Evolutionary conservation across 2,888 invertebrate species (phyloP).

Genomic region (Sthenelais limicola): DNA sequence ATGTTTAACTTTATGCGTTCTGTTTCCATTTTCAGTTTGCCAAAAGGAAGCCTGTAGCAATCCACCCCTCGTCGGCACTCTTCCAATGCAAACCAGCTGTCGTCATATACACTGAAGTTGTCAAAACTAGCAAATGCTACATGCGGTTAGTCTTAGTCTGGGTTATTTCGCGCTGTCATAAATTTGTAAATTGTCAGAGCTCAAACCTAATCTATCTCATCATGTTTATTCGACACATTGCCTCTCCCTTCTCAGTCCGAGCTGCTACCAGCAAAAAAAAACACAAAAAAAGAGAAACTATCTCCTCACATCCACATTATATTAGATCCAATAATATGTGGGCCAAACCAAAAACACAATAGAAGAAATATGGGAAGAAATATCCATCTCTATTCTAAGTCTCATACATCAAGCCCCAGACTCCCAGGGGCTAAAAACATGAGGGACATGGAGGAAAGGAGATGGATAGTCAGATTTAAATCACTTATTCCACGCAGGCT

Average conservation of each 20-base stretch:
- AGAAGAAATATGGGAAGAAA: no score
- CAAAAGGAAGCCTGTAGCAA: constrained; percentile 80
- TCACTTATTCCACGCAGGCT: no score
- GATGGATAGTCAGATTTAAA: no score
- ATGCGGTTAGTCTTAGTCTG: constrained; percentile 75
- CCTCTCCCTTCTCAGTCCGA: background rate
- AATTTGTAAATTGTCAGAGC: background rate
- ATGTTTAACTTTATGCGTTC: background rate
- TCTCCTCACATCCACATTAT: no score
- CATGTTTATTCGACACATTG: background rate
- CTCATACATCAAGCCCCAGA: no score
- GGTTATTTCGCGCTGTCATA: no score
- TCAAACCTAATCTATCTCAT: background rate
- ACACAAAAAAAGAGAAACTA: background rate
- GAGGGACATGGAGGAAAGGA: no score
- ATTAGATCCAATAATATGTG: no score
- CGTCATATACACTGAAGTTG: constrained; percentile 87
- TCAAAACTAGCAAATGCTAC: constrained; percentile 88
- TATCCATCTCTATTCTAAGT: no score
- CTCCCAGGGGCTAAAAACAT: no score
- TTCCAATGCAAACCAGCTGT: constrained; percentile 82
- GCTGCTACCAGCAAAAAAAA: background rate
- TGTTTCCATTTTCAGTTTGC: constrained; percentile 74
- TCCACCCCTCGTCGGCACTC: constrained; percentile 89
- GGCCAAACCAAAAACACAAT: no score